These are phyloP conservation scores for Lacanobia oleracea DNA, from an alignment of 2,888 invertebrate species.

Conservation along the genomic window DNA sequence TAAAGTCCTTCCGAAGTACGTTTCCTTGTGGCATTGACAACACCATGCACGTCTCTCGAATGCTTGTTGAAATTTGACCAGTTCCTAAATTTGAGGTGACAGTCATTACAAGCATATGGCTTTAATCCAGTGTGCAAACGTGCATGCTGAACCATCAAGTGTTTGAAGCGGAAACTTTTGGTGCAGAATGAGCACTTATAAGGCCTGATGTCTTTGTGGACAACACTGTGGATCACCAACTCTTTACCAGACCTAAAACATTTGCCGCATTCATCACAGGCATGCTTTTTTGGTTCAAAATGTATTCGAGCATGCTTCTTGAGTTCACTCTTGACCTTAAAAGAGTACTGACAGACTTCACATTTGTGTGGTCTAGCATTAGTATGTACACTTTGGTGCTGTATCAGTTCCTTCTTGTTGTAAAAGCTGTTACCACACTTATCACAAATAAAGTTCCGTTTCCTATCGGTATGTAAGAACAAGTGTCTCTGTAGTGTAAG, in stretches of 20 bases:
- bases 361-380: slow-evolving; percentile 70
- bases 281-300: slow-evolving; percentile 81
- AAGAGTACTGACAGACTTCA: slow-evolving; percentile 79
- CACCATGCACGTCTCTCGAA: slow-evolving; percentile 93
- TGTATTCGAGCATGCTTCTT: slow-evolving; percentile 86
- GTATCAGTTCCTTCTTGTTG: slow-evolving; percentile 76
- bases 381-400: slow-evolving; percentile 27
- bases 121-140: slow-evolving; percentile 93
- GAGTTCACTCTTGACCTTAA: slow-evolving; percentile 20
- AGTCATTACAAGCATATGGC: slow-evolving; percentile 93
- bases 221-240: slow-evolving; percentile 93
- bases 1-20: slow-evolving; percentile 89
- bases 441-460: slow-evolving; percentile 83
- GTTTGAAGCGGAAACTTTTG: slow-evolving; percentile 94
- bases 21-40: slow-evolving; percentile 84
- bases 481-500: slow-evolving; percentile 22
- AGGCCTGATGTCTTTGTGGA: slow-evolving; percentile 95
- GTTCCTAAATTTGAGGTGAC: slow-evolving; percentile 91
- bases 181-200: slow-evolving; percentile 94
- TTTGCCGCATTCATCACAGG: slow-evolving; percentile 85
- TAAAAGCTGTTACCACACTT: slow-evolving; percentile 85
- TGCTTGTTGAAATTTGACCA: slow-evolving; percentile 96
- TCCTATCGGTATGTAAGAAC: slow-evolving; percentile 86
- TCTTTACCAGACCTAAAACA: slow-evolving; percentile 92
- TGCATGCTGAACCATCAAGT: slow-evolving; percentile 93